Base-by-base conservation (phyloP, 2,888 invertebrate species). In the Sarcophaga variegata region DNA sequence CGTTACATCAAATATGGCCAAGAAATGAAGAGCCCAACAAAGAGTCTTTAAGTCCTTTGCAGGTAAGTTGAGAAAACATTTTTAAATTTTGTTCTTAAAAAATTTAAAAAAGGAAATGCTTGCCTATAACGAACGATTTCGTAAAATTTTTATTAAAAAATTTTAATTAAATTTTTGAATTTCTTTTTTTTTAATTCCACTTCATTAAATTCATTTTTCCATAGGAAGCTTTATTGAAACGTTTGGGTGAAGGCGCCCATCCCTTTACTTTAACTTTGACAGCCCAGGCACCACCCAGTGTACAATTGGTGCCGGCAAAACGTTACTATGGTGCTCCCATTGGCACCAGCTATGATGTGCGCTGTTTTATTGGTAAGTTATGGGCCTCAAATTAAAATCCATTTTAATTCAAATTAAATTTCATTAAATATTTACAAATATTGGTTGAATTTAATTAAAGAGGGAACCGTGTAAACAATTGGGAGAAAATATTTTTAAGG, bases 321-420 rank as follows among this genome's bases (percentile, higher is more conserved):
- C 97, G 97, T 91, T 98, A 98, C 94, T 96, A 96, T 88, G 98
- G 98, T 0, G 97, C 97, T 1, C 98, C 98, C 0, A 97, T 98
- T 75, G 98, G 98, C 12, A 98, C 97, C 72, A 97, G 97, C 81
- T 98, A 98, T 91, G 98, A 98, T 91, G 96, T 98, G 71, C 95
- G 97, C 91, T 97, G 97, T 88, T 98, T 96, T 92, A 96, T 97
- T 85, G 97, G 97, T 97, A 94, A 95, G 95, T 78, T 49, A 66
- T 63, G 22, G 22, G 2, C 12, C 49, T 14, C 49, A 49, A 49
- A 49, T n/a, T n/a, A n/a, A n/a, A n/a, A n/a, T n/a, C n/a, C n/a
- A n/a, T n/a, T n/a, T n/a, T n/a, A n/a, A n/a, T n/a, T n/a, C n/a
- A n/a, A n/a, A n/a, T n/a, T n/a, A n/a, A n/a, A n/a, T n/a, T 45